Evolutionary conservation across 2,113 vertebrate species (phyloP).

Genomic region (Rattus rattus): DNA sequence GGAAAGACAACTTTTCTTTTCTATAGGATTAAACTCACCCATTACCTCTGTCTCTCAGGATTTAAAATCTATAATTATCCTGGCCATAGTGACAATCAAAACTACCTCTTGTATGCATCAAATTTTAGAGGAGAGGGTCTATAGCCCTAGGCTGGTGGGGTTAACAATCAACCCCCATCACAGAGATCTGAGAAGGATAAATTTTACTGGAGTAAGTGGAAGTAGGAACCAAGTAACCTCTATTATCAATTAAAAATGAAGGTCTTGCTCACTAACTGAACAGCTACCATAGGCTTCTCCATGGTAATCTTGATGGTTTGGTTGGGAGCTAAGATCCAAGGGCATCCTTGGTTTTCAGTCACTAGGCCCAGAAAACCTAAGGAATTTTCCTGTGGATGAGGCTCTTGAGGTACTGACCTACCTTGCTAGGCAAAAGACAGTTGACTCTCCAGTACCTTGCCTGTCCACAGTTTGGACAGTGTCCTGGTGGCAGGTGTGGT

Average conservation of each 20-base stretch:
- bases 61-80: conserved; percentile 56
- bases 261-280: background rate
- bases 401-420: background rate
- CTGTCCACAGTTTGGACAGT: background rate
- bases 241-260: background rate
- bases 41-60: background rate
- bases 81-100: conserved; percentile 27
- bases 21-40: background rate
- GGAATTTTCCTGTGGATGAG: background rate
- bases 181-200: background rate
- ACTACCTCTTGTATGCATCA: background rate
- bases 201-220: background rate
- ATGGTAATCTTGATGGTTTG: background rate
- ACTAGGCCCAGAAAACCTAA: background rate
- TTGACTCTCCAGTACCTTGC: background rate
- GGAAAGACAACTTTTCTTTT: conserved; percentile 17
- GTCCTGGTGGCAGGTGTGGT: background rate
- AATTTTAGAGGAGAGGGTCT: background rate
- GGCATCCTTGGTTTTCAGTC: background rate
- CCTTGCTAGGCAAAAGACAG: background rate
- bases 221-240: background rate
- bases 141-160: background rate
- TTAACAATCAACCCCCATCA: background rate
- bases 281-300: background rate
- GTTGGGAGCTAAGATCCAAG: background rate